A percentile compares a stretch with the other conserved stretches of the same genome.
Conservation (phyloP, 2,888 invertebrate genomes). For the Ormyrus nitidulus region DNA sequence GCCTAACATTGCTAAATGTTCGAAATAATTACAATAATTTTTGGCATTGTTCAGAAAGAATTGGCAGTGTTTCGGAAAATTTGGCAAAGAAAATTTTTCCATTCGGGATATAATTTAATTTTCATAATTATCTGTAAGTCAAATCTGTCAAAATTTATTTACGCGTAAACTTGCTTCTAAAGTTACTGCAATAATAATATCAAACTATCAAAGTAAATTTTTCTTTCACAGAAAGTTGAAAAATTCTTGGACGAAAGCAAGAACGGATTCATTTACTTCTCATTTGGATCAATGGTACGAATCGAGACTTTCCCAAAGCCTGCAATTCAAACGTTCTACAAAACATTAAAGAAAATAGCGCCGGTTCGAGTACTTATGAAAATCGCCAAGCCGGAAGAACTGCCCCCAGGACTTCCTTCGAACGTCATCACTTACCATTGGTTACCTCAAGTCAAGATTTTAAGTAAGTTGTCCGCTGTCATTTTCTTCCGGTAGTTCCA, state of each 20-base stretch:
- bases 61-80: too few relatives aligned
- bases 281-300: slow-evolving; percentile 72
- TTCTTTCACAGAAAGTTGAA: slow-evolving; percentile 64
- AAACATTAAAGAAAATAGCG: slow-evolving; percentile 66
- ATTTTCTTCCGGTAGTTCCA: fast-evolving
- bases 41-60: too few relatives aligned
- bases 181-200: too few relatives aligned
- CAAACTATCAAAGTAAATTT: too few relatives aligned
- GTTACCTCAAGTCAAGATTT: slow-evolving; percentile 67
- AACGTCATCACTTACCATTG: slow-evolving; percentile 69
- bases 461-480: slow-evolving; percentile 60
- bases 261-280: slow-evolving; percentile 69
- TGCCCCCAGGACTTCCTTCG: slow-evolving; percentile 66
- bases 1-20: too few relatives aligned
- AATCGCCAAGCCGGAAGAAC: slow-evolving; percentile 65
- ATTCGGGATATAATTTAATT: too few relatives aligned
- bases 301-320: slow-evolving; percentile 68
- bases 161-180: too few relatives aligned
- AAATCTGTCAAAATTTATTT: too few relatives aligned
- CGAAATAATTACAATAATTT: too few relatives aligned
- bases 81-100: too few relatives aligned
- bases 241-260: slow-evolving; percentile 69
- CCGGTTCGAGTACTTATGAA: slow-evolving; percentile 70
- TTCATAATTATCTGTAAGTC: too few relatives aligned
- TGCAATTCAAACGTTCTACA: slow-evolving; percentile 62